Evolutionary conservation across 92 coral and sea anemone species (phyloP).

Genomic region (Paragorgia papillata): DNA sequence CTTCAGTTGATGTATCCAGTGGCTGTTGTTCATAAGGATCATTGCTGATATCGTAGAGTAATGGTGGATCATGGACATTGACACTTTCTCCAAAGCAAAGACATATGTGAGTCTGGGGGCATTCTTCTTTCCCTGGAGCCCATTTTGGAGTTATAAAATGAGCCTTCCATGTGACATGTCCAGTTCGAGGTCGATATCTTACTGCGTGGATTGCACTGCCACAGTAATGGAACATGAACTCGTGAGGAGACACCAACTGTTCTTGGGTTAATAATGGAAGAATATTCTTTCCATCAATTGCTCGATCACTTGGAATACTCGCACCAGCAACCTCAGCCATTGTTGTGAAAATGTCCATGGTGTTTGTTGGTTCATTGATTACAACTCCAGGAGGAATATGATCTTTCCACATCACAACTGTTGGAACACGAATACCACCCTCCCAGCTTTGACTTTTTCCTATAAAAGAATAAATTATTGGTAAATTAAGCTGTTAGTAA

Average conservation of each 20-base stretch:
- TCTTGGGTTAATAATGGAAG: constrained; percentile 67
- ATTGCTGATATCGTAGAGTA: constrained; percentile 63
- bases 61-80: constrained; percentile 58
- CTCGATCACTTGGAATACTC: constrained; percentile 62
- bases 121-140: constrained; percentile 31
- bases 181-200: too few species aligned
- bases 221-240: constrained; percentile 42
- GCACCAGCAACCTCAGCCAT: constrained; percentile 61
- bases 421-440: constrained; percentile 86
- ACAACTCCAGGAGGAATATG: constrained; percentile 66
- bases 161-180: too few species aligned
- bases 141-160: too few species aligned
- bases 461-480: constrained; percentile 10
- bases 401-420: constrained; percentile 74
- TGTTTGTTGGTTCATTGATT: constrained; percentile 71
- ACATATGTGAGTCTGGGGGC: constrained; percentile 48
- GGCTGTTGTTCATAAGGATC: constrained; percentile 67
- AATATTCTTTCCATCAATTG: constrained; percentile 73
- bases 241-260: constrained; percentile 62
- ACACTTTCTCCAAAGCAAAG: constrained; percentile 59
- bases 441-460: constrained; percentile 89
- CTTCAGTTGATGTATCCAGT: neutral
- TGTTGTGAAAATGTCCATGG: constrained; percentile 76
- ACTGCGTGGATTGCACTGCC: too few species aligned
- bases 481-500: neutral